Base-by-base conservation (phyloP, 37 sponge, comb jelly and placozoan species). In the Tethya wilhelma region DNA sequence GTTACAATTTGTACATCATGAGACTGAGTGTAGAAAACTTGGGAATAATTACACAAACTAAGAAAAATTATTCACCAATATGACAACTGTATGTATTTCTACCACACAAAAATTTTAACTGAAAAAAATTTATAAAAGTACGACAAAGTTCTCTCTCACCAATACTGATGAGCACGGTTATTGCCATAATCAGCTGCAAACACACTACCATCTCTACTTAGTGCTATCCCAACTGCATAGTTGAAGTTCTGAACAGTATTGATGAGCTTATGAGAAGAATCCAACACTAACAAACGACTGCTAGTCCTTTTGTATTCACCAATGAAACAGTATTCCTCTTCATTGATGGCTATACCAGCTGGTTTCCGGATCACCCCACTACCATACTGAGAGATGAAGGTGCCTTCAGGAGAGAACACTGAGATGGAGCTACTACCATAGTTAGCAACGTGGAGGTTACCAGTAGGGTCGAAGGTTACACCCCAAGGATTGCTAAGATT, bases 381-480 rank as follows among this genome's bases (percentile, higher is more conserved):
- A 7, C 78, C 78, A 64, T 79, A 79, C 44, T 42, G 32, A 19
- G 44, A 6, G 4, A 79, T 40, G 23, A 56, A 65, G 22, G 14
- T 25, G 30, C 75, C 84, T 36, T 84, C 85, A 57, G 77, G 42
- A 20, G 69, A 58, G 77, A 74, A 84, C 14, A 84, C 60, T 42
- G 31, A 20, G n/a, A 84, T 33, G 32, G 38, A 69, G 4, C 67
- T 75, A 23, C 34, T 34, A 22, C 36, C 2, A 38, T 75, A 41
- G 32, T 64, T 49, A 49, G 71, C 77, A 59, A 75, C 75, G 34
- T 75, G 77, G 4, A 75, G 67, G 36, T 69, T 58, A 2, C 77
- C 85, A 26, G 38, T 19, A 25, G 32, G 41, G 41, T 75, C 85
- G 68, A 84, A 58, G 0, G 85, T 63, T 23, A 84, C 34, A 34